Conservation (phyloP, 2,113 vertebrate genomes). For the Barbus barbus region DNA sequence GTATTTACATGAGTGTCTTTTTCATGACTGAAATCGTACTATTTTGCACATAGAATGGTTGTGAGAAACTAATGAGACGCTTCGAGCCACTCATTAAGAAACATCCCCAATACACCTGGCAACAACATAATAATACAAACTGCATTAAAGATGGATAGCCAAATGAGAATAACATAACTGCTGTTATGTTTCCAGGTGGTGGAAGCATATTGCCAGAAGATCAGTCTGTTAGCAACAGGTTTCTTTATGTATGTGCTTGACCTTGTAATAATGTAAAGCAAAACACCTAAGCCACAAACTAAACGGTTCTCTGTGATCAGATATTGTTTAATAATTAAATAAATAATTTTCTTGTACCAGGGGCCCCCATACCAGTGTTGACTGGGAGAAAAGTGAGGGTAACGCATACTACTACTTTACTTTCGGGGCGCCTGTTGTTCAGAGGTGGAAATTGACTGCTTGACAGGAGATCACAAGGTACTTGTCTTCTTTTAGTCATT, state of each 20-base stretch:
- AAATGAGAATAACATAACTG: not conserved
- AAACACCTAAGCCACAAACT: too few relatives aligned
- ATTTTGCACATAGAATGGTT: constrained; percentile 72
- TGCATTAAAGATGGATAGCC: not conserved
- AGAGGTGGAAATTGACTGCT: constrained; percentile 82
- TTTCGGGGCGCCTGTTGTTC: constrained; percentile 80
- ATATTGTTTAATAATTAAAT: not conserved
- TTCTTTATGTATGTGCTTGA: constrained; percentile 77
- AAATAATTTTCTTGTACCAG: constrained; percentile 58
- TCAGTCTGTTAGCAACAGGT: constrained; percentile 81
- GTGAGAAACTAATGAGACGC: constrained; percentile 77
- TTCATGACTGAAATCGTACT: not conserved
- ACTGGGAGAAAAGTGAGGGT: constrained; percentile 80
- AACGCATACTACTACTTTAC: constrained; percentile 75
- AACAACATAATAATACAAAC: constrained; percentile 58
- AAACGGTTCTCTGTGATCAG: not conserved
- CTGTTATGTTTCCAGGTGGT: constrained; percentile 66
- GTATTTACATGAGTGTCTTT: not conserved
- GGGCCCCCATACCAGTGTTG: constrained; percentile 71
- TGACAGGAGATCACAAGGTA: constrained; percentile 83
- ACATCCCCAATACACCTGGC: constrained; percentile 73
- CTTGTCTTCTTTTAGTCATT: not conserved
- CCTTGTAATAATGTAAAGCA: not conserved
- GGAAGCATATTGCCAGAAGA: constrained; percentile 78
- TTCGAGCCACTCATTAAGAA: constrained; percentile 74